Conservation (phyloP, 2,797 vertebrate species). For the Paramormyrops hopkinsi region DNA sequence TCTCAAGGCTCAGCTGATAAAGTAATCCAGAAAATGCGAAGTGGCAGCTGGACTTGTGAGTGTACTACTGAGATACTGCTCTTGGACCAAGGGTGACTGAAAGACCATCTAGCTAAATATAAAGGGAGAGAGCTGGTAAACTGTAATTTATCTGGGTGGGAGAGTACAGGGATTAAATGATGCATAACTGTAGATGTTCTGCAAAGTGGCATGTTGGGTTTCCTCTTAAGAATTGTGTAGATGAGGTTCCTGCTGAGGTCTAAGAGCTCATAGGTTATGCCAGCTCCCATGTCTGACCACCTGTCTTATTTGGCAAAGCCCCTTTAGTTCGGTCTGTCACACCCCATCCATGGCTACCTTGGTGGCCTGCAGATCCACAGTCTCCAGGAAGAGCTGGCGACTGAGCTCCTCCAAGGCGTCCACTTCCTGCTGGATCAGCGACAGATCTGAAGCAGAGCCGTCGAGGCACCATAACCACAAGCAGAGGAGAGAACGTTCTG, state of each 20-base stretch:
- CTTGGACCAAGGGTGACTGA: not conserved
- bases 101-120: not conserved
- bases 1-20: not conserved
- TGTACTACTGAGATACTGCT: not conserved
- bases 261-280: not conserved
- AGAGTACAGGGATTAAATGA: not conserved
- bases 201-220: not conserved
- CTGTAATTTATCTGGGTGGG: not conserved
- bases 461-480: slow-evolving; percentile 39
- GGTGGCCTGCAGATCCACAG: slow-evolving; percentile 89
- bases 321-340: not conserved
- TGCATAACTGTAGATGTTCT: not conserved
- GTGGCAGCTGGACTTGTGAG: not conserved
- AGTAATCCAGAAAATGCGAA: not conserved
- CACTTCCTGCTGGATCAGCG: slow-evolving; percentile 92
- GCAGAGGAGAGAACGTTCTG: not conserved
- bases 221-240: not conserved
- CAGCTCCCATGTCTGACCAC: not conserved
- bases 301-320: not conserved
- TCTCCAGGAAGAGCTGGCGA: slow-evolving; percentile 93
- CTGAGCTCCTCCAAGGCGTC: slow-evolving; percentile 94
- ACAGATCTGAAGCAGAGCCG: slow-evolving; percentile 72
- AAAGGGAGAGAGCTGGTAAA: not conserved
- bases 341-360: slow-evolving; percentile 64
- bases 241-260: not conserved